Base-by-base conservation (phyloP, 2,888 invertebrate species). In the Caenorhabditis macrosperma region DNA sequence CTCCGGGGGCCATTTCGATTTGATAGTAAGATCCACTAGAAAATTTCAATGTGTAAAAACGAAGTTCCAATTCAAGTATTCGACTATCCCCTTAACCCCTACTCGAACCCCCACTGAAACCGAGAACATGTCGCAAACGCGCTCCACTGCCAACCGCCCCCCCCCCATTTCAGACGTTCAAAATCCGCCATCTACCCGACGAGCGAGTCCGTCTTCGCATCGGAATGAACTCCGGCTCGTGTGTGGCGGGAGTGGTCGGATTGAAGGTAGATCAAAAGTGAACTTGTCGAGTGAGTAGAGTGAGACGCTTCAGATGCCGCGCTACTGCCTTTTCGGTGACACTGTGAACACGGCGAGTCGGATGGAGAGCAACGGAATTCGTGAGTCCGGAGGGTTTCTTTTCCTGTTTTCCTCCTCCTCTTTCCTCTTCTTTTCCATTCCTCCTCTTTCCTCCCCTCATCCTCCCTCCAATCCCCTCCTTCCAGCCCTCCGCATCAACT, bases 301-400 rank as follows among this genome's bases (percentile, higher is more conserved):
- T 52, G 38, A n/a, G 20, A 44, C 6, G 20, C 55, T 72, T 55
- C 69, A 82, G 72, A 83, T 83, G 81, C 81, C 84, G 0, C 69
- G 84, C 15, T 85, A 85, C 48, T 85, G 85, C 63, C 72, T 85
- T 6, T 85, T 85, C 57, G 85, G 85, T 10, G 85, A 85, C 48
- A 85, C 85, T 26, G 85, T 85, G 3, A 85, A 85, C 69, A 85
- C 85, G 3, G 85, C 85, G 20, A 80, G 79, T 20, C 54, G 85
- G 50, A 85, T 85, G 85, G 83, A 85, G 20, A 83, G 83, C 52
- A 85, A 83, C 35, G 85, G 85, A 83, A 82, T 83, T n/a, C 83
- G 84, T 84, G 30, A 79, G 81, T n/a, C n/a, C n/a, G n/a, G n/a
- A n/a, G n/a, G n/a, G n/a, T 48, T n/a, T 24, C 12, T 35, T 35